A percentile compares a stretch with the other conserved stretches of the same genome.
phyloP scores from a whole-genome alignment of 2,797 vertebrate species.

The Meriones psammophilus region DNA sequence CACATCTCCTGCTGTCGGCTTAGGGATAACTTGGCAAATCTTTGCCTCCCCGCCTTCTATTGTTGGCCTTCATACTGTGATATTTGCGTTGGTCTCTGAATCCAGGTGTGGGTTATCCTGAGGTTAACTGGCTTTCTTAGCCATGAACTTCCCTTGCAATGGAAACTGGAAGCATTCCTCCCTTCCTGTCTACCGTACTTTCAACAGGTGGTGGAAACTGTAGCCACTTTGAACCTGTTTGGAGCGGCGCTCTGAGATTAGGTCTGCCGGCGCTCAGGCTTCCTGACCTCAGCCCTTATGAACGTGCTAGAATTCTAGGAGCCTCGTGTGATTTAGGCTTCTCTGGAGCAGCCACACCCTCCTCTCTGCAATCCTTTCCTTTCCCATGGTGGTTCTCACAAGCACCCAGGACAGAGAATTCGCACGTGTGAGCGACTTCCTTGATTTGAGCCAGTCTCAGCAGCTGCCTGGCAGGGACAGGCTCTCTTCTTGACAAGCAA shows the following conservation, averaged over 20 bases:
- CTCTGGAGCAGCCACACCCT: background rate
- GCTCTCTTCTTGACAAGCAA: background rate
- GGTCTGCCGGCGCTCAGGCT: background rate
- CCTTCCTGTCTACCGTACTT: background rate
- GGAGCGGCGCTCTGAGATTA: background rate
- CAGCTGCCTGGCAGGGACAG: rapidly evolving
- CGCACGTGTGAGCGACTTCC: background rate
- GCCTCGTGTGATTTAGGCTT: background rate
- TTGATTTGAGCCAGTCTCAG: background rate
- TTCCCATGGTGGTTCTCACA: background rate
- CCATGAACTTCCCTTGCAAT: background rate
- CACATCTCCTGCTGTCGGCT: background rate
- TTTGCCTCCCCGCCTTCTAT: background rate
- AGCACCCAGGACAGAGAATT: background rate
- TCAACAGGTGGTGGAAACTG: background rate
- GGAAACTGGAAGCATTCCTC: background rate
- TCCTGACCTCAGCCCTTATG: background rate
- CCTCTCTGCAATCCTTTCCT: background rate
- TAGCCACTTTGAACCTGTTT: background rate
- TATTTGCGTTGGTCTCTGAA: background rate
- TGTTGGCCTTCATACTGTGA: background rate
- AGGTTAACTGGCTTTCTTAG: background rate
- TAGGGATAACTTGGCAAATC: rapidly evolving
- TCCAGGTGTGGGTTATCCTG: background rate
- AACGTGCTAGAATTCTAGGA: background rate